Conservation (phyloP, 2,888 invertebrate species). For the Drosophila sordidapex region DNA sequence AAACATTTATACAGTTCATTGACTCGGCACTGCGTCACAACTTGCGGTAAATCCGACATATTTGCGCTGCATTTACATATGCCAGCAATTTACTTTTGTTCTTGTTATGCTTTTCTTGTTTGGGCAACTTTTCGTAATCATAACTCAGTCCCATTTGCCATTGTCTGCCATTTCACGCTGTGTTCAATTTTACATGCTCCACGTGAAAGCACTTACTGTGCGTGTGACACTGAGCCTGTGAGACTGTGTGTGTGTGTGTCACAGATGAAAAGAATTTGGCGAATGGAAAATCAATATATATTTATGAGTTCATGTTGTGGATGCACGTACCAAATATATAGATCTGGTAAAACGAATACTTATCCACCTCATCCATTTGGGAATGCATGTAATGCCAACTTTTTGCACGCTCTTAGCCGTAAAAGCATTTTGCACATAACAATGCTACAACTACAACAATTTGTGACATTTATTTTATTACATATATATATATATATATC, state of each 20-base stretch:
- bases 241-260: slow-evolving; percentile 5
- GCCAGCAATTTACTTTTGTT: slow-evolving; percentile 17
- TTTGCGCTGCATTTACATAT: slow-evolving; percentile 59
- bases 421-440: slow-evolving; percentile 52
- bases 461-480: slow-evolving; percentile 1
- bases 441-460: slow-evolving; percentile 8
- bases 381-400: slow-evolving; percentile 25
- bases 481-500: neutral
- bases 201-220: slow-evolving; percentile 61
- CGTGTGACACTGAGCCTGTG: slow-evolving; percentile 4
- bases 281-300: slow-evolving; percentile 80
- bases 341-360: slow-evolving; percentile 43
- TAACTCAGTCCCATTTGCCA: slow-evolving; percentile 66
- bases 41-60: slow-evolving; percentile 64
- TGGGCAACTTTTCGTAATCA: slow-evolving; percentile 74
- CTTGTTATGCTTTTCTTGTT: slow-evolving; percentile 10
- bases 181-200: slow-evolving; percentile 59
- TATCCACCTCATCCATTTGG: slow-evolving; percentile 35
- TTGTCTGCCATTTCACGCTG: slow-evolving; percentile 60
- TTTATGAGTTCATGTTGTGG: slow-evolving; percentile 76
- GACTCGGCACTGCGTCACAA: slow-evolving; percentile 63
- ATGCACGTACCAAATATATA: slow-evolving; percentile 68
- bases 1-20: slow-evolving; percentile 60
- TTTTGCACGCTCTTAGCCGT: slow-evolving; percentile 54
- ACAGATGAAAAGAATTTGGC: slow-evolving; percentile 62